These are phyloP conservation scores for Trogon surrucura DNA, from an alignment of 2,113 vertebrate species.

Conservation along the genomic window DNA sequence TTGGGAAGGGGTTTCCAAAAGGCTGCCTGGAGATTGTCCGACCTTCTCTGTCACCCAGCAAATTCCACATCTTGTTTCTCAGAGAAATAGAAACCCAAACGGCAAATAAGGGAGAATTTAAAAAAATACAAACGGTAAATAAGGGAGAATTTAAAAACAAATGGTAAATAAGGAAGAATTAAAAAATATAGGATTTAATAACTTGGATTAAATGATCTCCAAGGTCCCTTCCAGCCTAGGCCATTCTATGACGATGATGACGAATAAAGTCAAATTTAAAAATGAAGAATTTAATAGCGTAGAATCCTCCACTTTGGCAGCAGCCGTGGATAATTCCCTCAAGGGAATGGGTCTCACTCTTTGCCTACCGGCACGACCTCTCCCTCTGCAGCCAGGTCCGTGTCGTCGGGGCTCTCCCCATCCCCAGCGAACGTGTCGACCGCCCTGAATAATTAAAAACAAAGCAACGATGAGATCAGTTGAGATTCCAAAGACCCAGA, in stretches of 20 bases:
- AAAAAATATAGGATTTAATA: too few species aligned
- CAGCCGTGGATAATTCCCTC: not conserved
- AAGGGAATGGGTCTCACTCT: not conserved
- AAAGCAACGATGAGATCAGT: fast-evolving
- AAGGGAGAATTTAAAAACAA: too few species aligned
- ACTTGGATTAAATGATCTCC: not conserved
- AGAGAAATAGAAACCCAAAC: not conserved
- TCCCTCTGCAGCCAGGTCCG: not conserved
- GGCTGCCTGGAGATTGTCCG: not conserved
- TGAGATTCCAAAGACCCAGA: not conserved
- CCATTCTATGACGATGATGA: too few species aligned
- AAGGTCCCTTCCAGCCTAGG: too few species aligned
- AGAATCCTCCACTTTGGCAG: not conserved
- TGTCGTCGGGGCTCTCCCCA: not conserved
- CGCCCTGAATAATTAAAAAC: not conserved
- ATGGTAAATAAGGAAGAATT: too few species aligned
- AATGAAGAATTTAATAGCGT: not conserved
- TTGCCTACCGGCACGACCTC: slow-evolving; percentile 10
- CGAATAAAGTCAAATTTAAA: not conserved
- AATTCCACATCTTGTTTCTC: not conserved
- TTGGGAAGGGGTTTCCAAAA: not conserved
- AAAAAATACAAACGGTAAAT: too few species aligned
- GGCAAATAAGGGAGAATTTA: not conserved
- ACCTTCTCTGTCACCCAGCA: not conserved
- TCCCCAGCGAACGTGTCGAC: slow-evolving; percentile 24